Evolutionary conservation across 2,113 vertebrate species (phyloP).

Genomic region (Halcyon senegalensis): DNA sequence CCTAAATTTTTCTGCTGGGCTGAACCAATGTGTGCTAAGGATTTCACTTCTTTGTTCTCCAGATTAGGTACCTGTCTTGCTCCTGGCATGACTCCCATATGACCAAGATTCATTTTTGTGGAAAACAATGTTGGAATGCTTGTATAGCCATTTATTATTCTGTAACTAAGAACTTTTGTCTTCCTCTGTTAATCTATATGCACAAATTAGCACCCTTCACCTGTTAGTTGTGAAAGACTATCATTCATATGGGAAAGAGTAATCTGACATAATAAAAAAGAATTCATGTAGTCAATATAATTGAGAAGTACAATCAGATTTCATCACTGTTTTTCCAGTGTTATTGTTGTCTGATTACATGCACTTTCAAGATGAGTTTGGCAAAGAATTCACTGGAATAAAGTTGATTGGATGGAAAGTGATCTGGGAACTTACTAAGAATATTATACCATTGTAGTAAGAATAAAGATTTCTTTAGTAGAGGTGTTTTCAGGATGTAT

Average conservation of each 20-base stretch:
- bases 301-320: not conserved
- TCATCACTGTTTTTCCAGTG: not conserved
- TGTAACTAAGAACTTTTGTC: not conserved
- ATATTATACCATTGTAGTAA: not conserved
- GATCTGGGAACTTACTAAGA: not conserved
- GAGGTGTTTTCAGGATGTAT: not conserved
- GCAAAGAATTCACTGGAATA: not conserved
- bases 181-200: not conserved
- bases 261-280: not conserved
- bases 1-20: not conserved
- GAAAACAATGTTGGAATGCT: not conserved
- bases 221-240: not conserved
- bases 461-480: not conserved
- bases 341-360: not conserved
- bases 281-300: not conserved
- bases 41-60: not conserved
- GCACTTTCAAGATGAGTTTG: not conserved
- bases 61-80: not conserved
- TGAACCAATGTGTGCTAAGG: not conserved
- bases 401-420: not conserved
- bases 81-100: not conserved
- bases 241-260: not conserved
- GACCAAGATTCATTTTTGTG: not conserved
- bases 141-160: not conserved
- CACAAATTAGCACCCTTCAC: not conserved